A percentile compares a stretch with the other conserved stretches of the same genome.
phyloP scores from a whole-genome alignment of 1,140 invertebrate species.

The Paraescarpia echinospica region DNA sequence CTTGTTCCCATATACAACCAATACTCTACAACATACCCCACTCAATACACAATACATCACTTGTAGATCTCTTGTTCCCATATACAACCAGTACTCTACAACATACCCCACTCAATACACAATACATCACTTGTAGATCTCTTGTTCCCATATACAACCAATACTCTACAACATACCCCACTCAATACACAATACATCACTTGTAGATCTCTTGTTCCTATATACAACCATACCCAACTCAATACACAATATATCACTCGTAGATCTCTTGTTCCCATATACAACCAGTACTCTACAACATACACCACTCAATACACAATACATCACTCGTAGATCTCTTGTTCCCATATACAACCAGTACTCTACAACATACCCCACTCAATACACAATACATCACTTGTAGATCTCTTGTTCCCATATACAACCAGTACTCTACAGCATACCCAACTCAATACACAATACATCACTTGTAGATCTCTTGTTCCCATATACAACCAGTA shows the following conservation, averaged over 20 bases:
- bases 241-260: conserved; percentile 54
- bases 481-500: conserved; percentile 82
- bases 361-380: conserved; percentile 58
- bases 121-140: conserved; percentile 73
- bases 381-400: conserved; percentile 55
- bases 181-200: not conserved
- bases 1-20: conserved; percentile 86
- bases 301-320: not conserved
- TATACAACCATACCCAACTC: conserved; percentile 64
- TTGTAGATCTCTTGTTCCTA: conserved; percentile 96
- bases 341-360: conserved; percentile 82
- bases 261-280: conserved; percentile 95
- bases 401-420: conserved; percentile 95
- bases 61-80: conserved; percentile 96
- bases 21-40: conserved; percentile 61
- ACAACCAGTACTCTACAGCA: conserved; percentile 65
- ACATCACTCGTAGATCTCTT: conserved; percentile 79
- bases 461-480: conserved; percentile 79
- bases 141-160: conserved; percentile 86
- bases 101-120: conserved; percentile 26
- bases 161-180: conserved; percentile 61
- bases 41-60: not conserved
- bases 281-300: conserved; percentile 65
- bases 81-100: conserved; percentile 68
- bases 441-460: not conserved